A percentile compares a stretch with the other conserved stretches of the same genome.
Evolutionary conservation across 2,797 vertebrate genomes (phyloP).

Genomic region (Poeciliopsis paucimaculata): DNA sequence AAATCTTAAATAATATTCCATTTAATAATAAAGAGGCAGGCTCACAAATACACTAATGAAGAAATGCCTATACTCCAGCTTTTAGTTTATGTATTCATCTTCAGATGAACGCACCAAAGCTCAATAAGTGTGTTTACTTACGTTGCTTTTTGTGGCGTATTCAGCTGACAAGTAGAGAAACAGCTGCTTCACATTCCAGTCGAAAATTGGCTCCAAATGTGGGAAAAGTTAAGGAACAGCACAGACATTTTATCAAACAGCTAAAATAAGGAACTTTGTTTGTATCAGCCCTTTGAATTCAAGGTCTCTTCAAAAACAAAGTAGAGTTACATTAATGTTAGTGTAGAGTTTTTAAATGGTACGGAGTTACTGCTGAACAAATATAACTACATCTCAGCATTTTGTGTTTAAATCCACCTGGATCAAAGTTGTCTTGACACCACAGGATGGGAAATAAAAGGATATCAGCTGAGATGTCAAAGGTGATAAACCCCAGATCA

Average conservation of each 20-base stretch:
- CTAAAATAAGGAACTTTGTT: neutral
- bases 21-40: no score
- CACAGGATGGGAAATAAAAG: slow-evolving; percentile 58
- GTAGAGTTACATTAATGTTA: neutral
- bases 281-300: neutral
- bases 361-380: neutral
- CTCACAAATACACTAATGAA: no score
- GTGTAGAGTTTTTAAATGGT: neutral
- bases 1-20: no score
- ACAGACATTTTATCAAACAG: neutral
- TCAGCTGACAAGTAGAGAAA: slow-evolving; percentile 93
- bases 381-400: neutral
- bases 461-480: slow-evolving; percentile 97
- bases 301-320: neutral
- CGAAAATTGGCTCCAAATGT: slow-evolving; percentile 97
- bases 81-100: no score
- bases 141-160: slow-evolving; percentile 82
- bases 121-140: slow-evolving; percentile 41
- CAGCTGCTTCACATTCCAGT: slow-evolving; percentile 98
- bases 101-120: neutral
- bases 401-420: neutral
- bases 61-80: no score
- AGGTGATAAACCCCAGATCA: slow-evolving; percentile 94
- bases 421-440: neutral
- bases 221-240: slow-evolving; percentile 78